Conservation (phyloP, 1,140 invertebrate species). For the Episyrphus balteatus region DNA sequence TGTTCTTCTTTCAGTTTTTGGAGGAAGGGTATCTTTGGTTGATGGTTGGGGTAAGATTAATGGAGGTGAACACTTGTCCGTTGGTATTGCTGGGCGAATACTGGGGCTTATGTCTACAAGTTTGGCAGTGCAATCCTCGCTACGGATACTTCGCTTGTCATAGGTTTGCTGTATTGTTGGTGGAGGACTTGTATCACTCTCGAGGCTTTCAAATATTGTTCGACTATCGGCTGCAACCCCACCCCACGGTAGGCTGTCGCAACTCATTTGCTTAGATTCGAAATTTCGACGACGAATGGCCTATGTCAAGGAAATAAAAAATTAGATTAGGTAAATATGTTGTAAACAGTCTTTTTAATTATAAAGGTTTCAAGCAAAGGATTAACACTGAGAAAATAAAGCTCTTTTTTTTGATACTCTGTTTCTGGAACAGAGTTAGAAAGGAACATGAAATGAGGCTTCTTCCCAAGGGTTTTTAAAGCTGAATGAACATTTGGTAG, state of each 20-base stretch:
- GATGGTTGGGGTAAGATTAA: slow-evolving; percentile 1
- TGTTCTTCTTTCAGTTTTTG: neutral
- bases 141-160: slow-evolving; percentile 29
- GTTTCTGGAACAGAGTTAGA: no score
- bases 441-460: no score
- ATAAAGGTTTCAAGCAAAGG: no score
- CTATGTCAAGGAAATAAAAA: neutral
- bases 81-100: neutral
- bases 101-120: slow-evolving; percentile 1
- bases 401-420: no score
- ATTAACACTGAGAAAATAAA: no score
- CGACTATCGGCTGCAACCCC: slow-evolving; percentile 19
- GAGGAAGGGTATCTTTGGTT: neutral
- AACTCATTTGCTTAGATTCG: slow-evolving; percentile 35
- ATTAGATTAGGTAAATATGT: no score
- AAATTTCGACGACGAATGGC: slow-evolving; percentile 30
- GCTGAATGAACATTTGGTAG: no score
- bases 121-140: slow-evolving; percentile 15
- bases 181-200: slow-evolving; percentile 13
- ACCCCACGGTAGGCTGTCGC: slow-evolving; percentile 33
- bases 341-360: no score
- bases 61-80: neutral
- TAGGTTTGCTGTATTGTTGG: slow-evolving; percentile 12
- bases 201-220: slow-evolving; percentile 33
- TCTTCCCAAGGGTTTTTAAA: no score